Percentiles rank a stretch among this genome's conserved stretches.
These are phyloP conservation scores for Drosophila kambysellisi DNA, from an alignment of 2,888 invertebrate genomes.

Conservation along the genomic window DNA sequence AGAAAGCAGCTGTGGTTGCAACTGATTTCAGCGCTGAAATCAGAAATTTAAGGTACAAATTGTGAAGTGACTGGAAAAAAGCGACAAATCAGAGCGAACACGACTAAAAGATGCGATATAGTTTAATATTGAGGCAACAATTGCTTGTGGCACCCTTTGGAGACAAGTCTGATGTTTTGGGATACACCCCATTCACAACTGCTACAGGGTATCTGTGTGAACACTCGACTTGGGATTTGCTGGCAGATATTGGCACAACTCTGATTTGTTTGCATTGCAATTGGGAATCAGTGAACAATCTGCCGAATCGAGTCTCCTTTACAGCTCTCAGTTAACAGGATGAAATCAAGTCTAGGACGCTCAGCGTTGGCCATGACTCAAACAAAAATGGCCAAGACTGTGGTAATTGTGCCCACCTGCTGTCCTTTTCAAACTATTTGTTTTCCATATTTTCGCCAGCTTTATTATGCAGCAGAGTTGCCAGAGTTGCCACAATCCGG, in stretches of 20 bases:
- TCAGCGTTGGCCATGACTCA: slow-evolving; percentile 50
- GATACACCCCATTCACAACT: not conserved
- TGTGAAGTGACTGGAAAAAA: slow-evolving; percentile 51
- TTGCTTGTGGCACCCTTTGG: not conserved
- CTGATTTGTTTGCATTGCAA: slow-evolving; percentile 60
- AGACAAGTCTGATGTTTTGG: not conserved
- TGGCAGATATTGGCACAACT: slow-evolving; percentile 13
- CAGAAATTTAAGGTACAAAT: slow-evolving; percentile 26
- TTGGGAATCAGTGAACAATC: slow-evolving; percentile 44
- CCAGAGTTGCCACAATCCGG: slow-evolving; percentile 43
- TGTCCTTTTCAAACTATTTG: slow-evolving; percentile 37
- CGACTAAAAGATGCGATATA: not conserved
- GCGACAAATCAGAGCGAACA: not conserved
- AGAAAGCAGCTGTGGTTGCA: slow-evolving; percentile 15
- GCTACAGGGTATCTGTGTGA: slow-evolving; percentile 17
- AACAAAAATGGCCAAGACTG: slow-evolving; percentile 13
- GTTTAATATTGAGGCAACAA: not conserved
- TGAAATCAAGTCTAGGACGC: slow-evolving; percentile 45
- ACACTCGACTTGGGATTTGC: slow-evolving; percentile 1
- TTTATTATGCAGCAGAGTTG: slow-evolving; percentile 65
- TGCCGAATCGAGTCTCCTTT: slow-evolving; percentile 12
- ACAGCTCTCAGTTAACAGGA: not conserved
- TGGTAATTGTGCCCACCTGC: slow-evolving; percentile 34
- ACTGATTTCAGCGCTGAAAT: slow-evolving; percentile 40
- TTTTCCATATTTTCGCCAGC: slow-evolving; percentile 17